A percentile compares a stretch with the other conserved stretches of the same genome.
Conservation (phyloP, 2,888 invertebrate species). For the Drosophila nr. perissopoda region DNA sequence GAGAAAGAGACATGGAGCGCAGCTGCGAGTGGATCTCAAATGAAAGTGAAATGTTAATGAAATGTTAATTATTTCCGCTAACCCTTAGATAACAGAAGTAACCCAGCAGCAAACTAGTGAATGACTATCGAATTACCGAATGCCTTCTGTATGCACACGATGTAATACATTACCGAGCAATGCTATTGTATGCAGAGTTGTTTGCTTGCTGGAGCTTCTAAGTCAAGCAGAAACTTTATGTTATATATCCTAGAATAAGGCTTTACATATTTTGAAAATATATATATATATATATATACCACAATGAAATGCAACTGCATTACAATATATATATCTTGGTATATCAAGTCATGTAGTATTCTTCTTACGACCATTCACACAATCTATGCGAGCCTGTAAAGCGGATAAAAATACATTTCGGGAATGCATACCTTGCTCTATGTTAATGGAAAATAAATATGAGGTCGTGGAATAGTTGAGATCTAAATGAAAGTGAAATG, state of each 20-base stretch:
- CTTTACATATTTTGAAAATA: background rate
- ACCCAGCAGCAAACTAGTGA: background rate
- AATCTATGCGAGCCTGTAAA: background rate
- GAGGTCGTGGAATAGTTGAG: background rate
- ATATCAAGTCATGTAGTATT: no score
- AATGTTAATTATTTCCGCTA: conserved; percentile 13
- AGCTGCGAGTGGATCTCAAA: conserved; percentile 6
- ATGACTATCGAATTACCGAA: background rate
- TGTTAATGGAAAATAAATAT: background rate
- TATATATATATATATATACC: background rate
- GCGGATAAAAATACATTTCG: background rate
- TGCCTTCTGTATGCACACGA: background rate
- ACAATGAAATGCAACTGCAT: background rate
- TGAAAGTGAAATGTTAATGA: conserved; percentile 35
- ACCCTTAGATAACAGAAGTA: conserved; percentile 1
- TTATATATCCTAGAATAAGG: background rate
- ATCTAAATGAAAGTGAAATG: background rate
- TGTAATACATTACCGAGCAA: background rate
- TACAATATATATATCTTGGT: no score
- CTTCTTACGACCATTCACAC: background rate
- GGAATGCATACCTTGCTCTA: background rate
- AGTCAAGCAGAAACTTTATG: background rate
- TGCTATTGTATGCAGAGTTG: background rate
- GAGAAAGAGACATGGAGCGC: background rate
- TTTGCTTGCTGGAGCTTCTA: background rate